A percentile compares a stretch with the other conserved stretches of the same genome.
phyloP scores from a whole-genome alignment of 2,888 invertebrate genomes.

The Parnassius glacialis region DNA sequence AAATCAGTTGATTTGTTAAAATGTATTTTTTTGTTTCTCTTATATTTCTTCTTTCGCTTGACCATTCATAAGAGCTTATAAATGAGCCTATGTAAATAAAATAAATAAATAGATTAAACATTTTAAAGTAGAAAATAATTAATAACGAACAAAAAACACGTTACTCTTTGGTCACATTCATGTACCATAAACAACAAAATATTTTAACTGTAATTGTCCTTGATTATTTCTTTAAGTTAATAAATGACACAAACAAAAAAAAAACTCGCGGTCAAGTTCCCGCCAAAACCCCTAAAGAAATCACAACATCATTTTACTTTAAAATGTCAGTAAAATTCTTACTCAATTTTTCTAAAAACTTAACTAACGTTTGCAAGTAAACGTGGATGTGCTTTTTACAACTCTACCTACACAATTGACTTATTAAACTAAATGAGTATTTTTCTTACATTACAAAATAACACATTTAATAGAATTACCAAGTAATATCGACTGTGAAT shows the following conservation, averaged over 20 bases:
- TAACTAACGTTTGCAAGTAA: not conserved
- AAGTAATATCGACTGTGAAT: not conserved
- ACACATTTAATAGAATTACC: slow-evolving; percentile 2
- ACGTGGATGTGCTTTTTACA: not conserved
- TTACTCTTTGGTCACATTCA: slow-evolving; percentile 33
- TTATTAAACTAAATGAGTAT: slow-evolving; percentile 14
- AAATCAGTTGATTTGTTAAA: no score
- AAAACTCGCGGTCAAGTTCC: not conserved
- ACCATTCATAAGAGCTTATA: no score
- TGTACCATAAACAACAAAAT: slow-evolving; percentile 21
- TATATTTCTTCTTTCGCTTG: no score
- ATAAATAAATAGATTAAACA: not conserved
- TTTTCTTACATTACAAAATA: slow-evolving; percentile 3
- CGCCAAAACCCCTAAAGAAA: not conserved
- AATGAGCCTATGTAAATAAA: no score
- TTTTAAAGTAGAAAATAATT: no score
- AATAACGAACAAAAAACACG: slow-evolving; percentile 21
- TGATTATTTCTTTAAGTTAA: not conserved
- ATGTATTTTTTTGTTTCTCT: no score
- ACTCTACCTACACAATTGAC: slow-evolving; percentile 7
- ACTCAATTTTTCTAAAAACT: not conserved
- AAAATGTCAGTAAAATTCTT: not conserved
- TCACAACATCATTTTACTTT: not conserved
- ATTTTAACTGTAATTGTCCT: not conserved
- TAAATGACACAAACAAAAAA: slow-evolving; percentile 9